Evolutionary conservation across 2,888 invertebrate genomes (phyloP).

Genomic region (Argyra leucocephala): DNA sequence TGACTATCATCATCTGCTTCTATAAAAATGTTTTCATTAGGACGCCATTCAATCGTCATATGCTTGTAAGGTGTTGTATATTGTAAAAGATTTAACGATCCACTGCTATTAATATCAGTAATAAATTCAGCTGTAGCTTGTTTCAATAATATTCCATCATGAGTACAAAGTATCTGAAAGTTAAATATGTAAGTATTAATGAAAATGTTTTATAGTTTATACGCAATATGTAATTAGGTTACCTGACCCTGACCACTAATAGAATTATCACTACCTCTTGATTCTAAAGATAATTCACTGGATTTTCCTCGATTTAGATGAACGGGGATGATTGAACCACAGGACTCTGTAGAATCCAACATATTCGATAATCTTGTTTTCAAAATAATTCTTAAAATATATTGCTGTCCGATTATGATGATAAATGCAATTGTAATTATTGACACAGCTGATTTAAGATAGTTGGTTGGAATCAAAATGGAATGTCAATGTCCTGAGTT

Average conservation of each 20-base stretch:
- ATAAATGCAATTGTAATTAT: background rate
- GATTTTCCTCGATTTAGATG: background rate
- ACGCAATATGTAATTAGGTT: no score
- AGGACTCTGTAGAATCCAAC: background rate
- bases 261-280: background rate
- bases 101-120: conserved; percentile 52
- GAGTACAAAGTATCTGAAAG: conserved; percentile 60
- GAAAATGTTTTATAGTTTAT: background rate
- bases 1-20: conserved; percentile 63
- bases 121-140: conserved; percentile 54
- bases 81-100: conserved; percentile 37
- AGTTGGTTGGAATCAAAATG: no score
- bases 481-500: no score
- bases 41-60: conserved; percentile 75
- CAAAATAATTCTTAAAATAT: background rate
- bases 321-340: background rate
- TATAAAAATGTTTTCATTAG: conserved; percentile 60
- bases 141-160: conserved; percentile 67
- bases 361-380: background rate
- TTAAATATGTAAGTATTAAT: background rate
- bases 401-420: background rate
- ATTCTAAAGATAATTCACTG: background rate
- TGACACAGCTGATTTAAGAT: background rate
- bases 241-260: background rate
- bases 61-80: conserved; percentile 43